Percentiles rank a stretch among this genome's conserved stretches.
These are phyloP conservation scores for Eurystomus gularis DNA, from an alignment of 2,113 vertebrate species.

Conservation along the genomic window DNA sequence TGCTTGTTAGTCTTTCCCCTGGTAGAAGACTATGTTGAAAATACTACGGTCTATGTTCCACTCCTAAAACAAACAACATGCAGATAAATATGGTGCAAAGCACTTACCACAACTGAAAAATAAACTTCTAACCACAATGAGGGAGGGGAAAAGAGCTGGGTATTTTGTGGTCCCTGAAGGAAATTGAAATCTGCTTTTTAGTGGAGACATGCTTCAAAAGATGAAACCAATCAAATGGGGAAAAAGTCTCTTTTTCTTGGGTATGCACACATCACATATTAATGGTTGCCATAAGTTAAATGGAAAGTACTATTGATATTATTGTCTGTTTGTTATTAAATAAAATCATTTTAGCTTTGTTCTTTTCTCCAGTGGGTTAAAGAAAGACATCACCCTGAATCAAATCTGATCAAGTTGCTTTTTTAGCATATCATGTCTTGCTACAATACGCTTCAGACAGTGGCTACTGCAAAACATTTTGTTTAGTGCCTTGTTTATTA, in stretches of 20 bases:
- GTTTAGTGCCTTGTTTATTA: slow-evolving; percentile 28
- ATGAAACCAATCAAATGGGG: slow-evolving; percentile 60
- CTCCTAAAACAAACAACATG: slow-evolving; percentile 78
- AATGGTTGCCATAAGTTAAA: slow-evolving; percentile 52
- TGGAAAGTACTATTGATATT: slow-evolving; percentile 23
- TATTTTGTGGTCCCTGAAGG: slow-evolving; percentile 66
- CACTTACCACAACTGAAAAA: slow-evolving; percentile 75
- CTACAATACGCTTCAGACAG: background rate
- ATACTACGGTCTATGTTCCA: slow-evolving; percentile 61
- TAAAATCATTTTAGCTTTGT: slow-evolving; percentile 37
- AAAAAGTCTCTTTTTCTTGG: slow-evolving; percentile 44
- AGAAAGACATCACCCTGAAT: slow-evolving; percentile 31
- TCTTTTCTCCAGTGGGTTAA: slow-evolving; percentile 42
- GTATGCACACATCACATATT: background rate
- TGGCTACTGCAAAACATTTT: slow-evolving; percentile 42
- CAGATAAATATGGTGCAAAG: slow-evolving; percentile 73
- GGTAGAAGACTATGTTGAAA: slow-evolving; percentile 60
- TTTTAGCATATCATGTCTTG: background rate
- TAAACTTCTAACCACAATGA: slow-evolving; percentile 70
- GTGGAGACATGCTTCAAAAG: slow-evolving; percentile 55
- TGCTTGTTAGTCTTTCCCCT: slow-evolving; percentile 38
- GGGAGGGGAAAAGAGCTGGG: slow-evolving; percentile 40
- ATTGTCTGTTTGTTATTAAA: slow-evolving; percentile 53
- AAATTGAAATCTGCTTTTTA: slow-evolving; percentile 70
- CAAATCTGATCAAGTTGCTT: slow-evolving; percentile 11